Evolutionary conservation across 2,113 vertebrate genomes (phyloP), one percentile per base, ranked within the genome.

Genomic region (Geothlypis trichas): DNA sequence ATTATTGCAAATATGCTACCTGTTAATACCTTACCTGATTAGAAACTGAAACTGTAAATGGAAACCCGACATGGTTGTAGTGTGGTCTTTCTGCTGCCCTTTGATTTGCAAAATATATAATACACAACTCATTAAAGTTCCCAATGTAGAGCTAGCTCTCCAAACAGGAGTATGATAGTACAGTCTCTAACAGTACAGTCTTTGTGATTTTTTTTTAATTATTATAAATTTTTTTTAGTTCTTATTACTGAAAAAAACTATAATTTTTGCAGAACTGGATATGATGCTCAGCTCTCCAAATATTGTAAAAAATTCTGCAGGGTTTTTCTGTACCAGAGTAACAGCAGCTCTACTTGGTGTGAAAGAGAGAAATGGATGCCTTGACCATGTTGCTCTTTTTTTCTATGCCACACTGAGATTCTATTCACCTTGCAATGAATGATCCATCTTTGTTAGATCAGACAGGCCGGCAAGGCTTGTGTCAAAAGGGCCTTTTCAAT

Each of bases 381-480:
- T 68, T n/a, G 57, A 69, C 72, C 42, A 33, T 8, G 26, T 57
- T 84, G 21, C 79, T 72, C 27, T 77, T 90, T 88, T 67, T 72
- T 94, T 83, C 63, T 84, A 46, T 90, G 69, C 77, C 71, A 49
- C 89, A 46, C 77, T 90, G 71, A 76, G 65, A 44, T 96, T 94
- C 90, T 91, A 33, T 95, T 98, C 96, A 95, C 96, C 94, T 97
- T 95, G 87, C 94, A 75, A 85, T 96, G 95, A 96, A 77, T 95
- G 89, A 91, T 92, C 95, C 96, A 73, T 97, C 96, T 97, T 95
- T 97, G 95, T 97, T 97, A 87, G 81, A 96, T 97, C 91, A 97
- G 96, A 91, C 84, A 94, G 92, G 58, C 95, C 76, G n/a, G 80
- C 91, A 82, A 88, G 66, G 58, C 90, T 66, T 78, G 78, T 95